Conservation (phyloP, 2,797 vertebrate species). For the Cuculus canorus region DNA sequence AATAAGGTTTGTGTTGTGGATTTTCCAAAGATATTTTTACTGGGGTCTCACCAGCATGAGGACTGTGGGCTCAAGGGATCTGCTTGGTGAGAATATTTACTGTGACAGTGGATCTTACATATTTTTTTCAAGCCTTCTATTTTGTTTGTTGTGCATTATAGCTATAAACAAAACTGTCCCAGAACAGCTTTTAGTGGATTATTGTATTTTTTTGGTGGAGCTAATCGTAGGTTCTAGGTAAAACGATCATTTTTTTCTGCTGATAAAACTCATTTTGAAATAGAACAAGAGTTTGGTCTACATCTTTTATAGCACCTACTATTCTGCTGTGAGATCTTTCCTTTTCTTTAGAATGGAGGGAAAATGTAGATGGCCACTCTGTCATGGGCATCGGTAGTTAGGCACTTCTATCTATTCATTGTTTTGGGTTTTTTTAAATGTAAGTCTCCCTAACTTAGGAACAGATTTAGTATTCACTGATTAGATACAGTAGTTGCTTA, state of each 20-base stretch:
- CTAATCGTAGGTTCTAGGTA: background rate
- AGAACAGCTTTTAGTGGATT: background rate
- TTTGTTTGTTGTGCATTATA: background rate
- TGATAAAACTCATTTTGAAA: background rate
- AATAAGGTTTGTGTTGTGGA: background rate
- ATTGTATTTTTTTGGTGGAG: background rate
- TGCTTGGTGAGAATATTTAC: background rate
- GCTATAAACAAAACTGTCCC: background rate
- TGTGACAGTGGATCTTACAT: fast-evolving
- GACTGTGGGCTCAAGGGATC: background rate
- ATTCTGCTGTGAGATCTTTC: background rate
- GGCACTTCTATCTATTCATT: fast-evolving
- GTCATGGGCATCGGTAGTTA: background rate
- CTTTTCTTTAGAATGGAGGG: background rate
- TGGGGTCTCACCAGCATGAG: background rate
- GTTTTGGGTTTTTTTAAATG: background rate
- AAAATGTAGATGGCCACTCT: background rate
- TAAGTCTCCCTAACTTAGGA: background rate
- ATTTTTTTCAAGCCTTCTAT: background rate
- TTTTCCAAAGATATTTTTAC: background rate
- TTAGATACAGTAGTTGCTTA: background rate
- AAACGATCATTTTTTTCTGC: background rate
- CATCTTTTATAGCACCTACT: background rate
- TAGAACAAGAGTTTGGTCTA: background rate
- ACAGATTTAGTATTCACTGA: background rate